Evolutionary conservation across 1,140 invertebrate species (phyloP).

Genomic region (Solenopsis fugax): DNA sequence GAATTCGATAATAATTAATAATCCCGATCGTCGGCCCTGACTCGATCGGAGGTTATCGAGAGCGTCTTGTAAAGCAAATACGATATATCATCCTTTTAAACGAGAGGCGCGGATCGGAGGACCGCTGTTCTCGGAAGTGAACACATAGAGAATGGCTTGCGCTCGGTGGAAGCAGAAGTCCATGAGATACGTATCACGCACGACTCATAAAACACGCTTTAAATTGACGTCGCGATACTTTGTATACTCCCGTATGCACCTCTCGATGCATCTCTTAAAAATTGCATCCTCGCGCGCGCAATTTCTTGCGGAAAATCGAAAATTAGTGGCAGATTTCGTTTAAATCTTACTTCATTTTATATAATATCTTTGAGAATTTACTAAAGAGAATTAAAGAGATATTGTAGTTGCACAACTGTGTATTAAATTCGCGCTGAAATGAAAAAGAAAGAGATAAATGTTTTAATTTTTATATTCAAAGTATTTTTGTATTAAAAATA

Average conservation of each 20-base stretch:
- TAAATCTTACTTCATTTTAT: background rate
- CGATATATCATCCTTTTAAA: slow-evolving; percentile 65
- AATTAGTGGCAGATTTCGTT: background rate
- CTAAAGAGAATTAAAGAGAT: slow-evolving; percentile 6
- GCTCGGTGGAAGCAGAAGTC: background rate
- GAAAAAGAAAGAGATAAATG: background rate
- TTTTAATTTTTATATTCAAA: background rate
- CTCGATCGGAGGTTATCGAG: slow-evolving; percentile 41
- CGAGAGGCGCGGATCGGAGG: slow-evolving; percentile 30
- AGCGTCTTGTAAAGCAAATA: slow-evolving; percentile 63
- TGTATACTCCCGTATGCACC: too few species aligned
- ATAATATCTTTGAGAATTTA: background rate
- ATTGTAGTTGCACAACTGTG: background rate
- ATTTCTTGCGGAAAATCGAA: background rate
- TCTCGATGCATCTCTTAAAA: background rate
- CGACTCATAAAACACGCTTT: slow-evolving; percentile 11
- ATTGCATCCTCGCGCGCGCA: background rate
- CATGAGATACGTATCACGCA: slow-evolving; percentile 23
- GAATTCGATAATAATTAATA: slow-evolving; percentile 58
- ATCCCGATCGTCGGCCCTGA: slow-evolving; percentile 23
- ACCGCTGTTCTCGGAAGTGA: slow-evolving; percentile 41
- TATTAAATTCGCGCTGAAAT: background rate
- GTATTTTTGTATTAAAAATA: background rate
- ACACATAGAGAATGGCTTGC: slow-evolving; percentile 3
- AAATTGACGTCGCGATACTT: slow-evolving; percentile 36